These are phyloP conservation scores for Drosophila setifemur DNA, from an alignment of 1,140 invertebrate species.

Conservation along the genomic window DNA sequence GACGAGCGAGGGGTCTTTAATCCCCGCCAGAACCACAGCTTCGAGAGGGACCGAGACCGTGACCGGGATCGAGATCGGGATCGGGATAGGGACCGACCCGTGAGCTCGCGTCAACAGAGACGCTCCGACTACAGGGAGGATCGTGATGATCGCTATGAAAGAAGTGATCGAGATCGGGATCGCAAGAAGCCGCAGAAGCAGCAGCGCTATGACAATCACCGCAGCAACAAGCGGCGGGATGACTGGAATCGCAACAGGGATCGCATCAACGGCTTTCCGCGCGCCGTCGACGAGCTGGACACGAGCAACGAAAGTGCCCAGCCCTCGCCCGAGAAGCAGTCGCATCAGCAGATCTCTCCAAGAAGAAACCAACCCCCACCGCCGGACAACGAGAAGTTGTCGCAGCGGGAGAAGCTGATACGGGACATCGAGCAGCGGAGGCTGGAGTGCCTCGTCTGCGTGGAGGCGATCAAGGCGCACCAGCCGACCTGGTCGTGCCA, in stretches of 20 bases:
- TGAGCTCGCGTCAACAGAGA: conserved; percentile 54
- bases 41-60: conserved; percentile 26
- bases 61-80: conserved; percentile 12
- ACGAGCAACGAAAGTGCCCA: conserved; percentile 76
- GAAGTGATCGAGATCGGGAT: conserved; percentile 8
- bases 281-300: conserved; percentile 65
- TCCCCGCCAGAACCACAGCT: conserved; percentile 6
- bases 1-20: not conserved
- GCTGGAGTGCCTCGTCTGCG: conserved; percentile 97
- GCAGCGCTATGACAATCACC: conserved; percentile 78
- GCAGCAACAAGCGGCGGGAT: conserved; percentile 78
- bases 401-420: conserved; percentile 90
- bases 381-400: conserved; percentile 71
- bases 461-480: conserved; percentile 90
- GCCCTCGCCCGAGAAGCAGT: conserved; percentile 73
- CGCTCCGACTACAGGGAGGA: conserved; percentile 63
- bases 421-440: conserved; percentile 90
- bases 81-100: conserved; percentile 19
- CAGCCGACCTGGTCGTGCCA: conserved; percentile 94
- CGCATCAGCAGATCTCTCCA: conserved; percentile 58
- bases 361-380: conserved; percentile 9
- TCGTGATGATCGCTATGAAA: conserved; percentile 52
- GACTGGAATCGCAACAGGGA: conserved; percentile 81
- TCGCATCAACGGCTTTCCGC: conserved; percentile 70
- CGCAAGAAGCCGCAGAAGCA: conserved; percentile 70